Conservation (phyloP, 2,888 invertebrate genomes). For the Actias luna region DNA sequence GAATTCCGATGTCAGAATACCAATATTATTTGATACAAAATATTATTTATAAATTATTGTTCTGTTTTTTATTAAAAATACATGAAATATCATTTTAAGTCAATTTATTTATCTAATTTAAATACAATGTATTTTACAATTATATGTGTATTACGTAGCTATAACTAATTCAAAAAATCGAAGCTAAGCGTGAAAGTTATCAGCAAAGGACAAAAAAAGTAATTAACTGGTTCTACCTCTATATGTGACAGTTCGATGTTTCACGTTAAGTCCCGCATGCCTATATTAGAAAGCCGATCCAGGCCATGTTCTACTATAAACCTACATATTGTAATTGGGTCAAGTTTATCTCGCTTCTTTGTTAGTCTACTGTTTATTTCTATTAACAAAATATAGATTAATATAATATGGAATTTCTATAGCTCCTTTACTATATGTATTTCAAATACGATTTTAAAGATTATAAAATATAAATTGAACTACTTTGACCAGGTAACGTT, state of each 20-base stretch:
- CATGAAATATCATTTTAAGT: background rate
- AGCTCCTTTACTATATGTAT: background rate
- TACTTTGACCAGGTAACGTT: background rate
- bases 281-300: slow-evolving; percentile 46
- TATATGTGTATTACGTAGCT: background rate
- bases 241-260: slow-evolving; percentile 7
- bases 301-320: slow-evolving; percentile 43
- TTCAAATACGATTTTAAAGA: background rate
- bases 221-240: slow-evolving; percentile 5
- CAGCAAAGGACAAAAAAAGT: slow-evolving; percentile 1
- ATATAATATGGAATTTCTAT: background rate
- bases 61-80: too few species aligned
- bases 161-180: background rate
- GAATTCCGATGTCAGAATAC: background rate
- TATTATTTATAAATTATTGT: too few species aligned
- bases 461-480: background rate
- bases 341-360: slow-evolving; percentile 40
- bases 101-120: background rate
- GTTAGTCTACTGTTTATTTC: background rate
- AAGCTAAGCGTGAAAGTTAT: background rate
- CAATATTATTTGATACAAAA: background rate
- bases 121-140: background rate
- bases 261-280: slow-evolving; percentile 22
- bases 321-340: slow-evolving; percentile 42
- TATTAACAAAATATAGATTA: background rate